A percentile compares a stretch with the other conserved stretches of the same genome.
phyloP scores from a whole-genome alignment of 2,888 invertebrate species.

The Phyllotreta striolata region DNA sequence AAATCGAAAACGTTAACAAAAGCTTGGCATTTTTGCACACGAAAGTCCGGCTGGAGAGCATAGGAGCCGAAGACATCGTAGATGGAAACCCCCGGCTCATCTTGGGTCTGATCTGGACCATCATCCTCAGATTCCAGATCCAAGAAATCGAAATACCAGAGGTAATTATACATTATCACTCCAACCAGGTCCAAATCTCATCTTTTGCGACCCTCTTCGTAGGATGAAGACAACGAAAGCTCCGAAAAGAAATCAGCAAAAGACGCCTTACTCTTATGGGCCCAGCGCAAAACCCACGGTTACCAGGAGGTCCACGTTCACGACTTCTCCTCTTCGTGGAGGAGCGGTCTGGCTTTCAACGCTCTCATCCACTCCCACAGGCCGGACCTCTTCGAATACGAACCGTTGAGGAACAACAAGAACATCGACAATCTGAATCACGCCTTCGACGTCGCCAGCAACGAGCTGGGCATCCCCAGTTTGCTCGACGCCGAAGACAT shows the following conservation, averaged over 20 bases:
- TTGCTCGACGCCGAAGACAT: slow-evolving; percentile 97
- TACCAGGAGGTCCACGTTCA: slow-evolving; percentile 89
- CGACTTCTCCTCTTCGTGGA: slow-evolving; percentile 94
- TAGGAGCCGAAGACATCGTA: slow-evolving; percentile 98
- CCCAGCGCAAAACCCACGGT: slow-evolving; percentile 96
- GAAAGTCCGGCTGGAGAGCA: slow-evolving; percentile 96
- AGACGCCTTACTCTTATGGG: slow-evolving; percentile 97
- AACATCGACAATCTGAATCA: slow-evolving; percentile 97
- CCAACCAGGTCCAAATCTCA: neutral
- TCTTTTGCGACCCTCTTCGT: slow-evolving; percentile 35
- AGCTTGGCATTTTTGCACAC: slow-evolving; percentile 95
- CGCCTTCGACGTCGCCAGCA: slow-evolving; percentile 95
- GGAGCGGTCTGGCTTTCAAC: slow-evolving; percentile 96
- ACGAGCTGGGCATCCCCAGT: slow-evolving; percentile 90
- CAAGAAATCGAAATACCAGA: slow-evolving; percentile 98
- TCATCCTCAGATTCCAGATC: slow-evolving; percentile 98
- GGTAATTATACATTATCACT: slow-evolving; percentile 65
- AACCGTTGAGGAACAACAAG: slow-evolving; percentile 77
- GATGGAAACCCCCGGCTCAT: slow-evolving; percentile 97
- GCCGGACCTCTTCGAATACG: slow-evolving; percentile 93
- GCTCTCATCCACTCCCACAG: slow-evolving; percentile 98
- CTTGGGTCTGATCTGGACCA: slow-evolving; percentile 98
- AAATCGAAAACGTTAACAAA: slow-evolving; percentile 99
- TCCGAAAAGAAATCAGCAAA: slow-evolving; percentile 99
- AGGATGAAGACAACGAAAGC: slow-evolving; percentile 96